Evolutionary conservation across 2,113 vertebrate species (phyloP), one percentile per base, ranked within the genome.

Genomic region (Zapornia atra): DNA sequence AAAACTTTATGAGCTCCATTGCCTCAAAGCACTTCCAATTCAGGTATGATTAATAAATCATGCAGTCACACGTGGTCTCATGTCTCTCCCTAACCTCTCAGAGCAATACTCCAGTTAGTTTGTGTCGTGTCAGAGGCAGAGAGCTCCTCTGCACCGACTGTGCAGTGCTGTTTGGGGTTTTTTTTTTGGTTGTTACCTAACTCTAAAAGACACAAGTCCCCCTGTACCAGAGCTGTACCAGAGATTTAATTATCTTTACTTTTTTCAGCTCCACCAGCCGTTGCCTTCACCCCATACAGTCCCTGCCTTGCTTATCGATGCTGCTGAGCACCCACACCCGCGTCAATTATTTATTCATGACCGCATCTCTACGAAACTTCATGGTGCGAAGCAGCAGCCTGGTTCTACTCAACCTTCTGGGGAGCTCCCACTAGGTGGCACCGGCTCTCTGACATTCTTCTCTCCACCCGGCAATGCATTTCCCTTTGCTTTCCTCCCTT

Each of bases 361-460:
- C 24, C 21, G 75, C 56, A 59, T 28, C 64, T 53, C 72, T 7
- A 0, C 0, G 44, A 10, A 36, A 6, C 15, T 44, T 51, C 1
- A 10, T 24, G 38, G 44, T 11, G 26, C 15, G 42, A 68, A 76
- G 60, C 54, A 64, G 34, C 46, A 71, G 48, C 59, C 64, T 8
- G 40, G 44, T n/a, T 86, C 38, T 56, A 9, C 29, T 38, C 12
- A 11, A 18, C 25, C 86, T 91, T n/a, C 44, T 63, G 48, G 40
- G 36, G 53, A 57, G 19, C 71, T 42, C 59, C 95, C 97, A 96
- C 97, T 96, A 98, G 97, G 63, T 97, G 98, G 96, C 95, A 61
- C 12, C 71, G 72, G 68, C 44, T 53, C 50, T 46, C 87, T 56
- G 94, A 21, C 60, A 34, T 90, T 95, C 80, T 48, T 61, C 26